phyloP scores from a whole-genome alignment of 2,888 invertebrate species.

The Tetragnatha montana region DNA sequence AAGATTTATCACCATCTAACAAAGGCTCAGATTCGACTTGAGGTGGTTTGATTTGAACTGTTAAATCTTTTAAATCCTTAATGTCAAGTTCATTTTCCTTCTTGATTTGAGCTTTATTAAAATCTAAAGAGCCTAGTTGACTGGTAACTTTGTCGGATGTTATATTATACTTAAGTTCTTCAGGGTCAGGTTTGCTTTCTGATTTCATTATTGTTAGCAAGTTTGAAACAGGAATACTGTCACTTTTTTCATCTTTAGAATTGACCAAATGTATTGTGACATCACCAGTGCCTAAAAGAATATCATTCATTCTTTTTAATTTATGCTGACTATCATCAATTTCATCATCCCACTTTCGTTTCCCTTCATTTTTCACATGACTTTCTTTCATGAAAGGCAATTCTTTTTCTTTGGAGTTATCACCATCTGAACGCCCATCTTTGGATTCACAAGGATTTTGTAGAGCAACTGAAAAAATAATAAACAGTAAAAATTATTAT shows the following conservation, averaged over 20 bases:
- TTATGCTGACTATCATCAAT: constrained; percentile 42
- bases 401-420: constrained; percentile 21
- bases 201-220: constrained; percentile 54
- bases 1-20: background rate
- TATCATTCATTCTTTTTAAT: constrained; percentile 52
- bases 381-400: constrained; percentile 31
- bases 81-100: constrained; percentile 17
- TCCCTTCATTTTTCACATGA: constrained; percentile 43
- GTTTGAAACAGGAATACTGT: constrained; percentile 56
- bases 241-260: constrained; percentile 40
- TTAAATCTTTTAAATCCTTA: constrained; percentile 28
- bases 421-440: constrained; percentile 36
- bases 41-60: constrained; percentile 21
- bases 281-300: constrained; percentile 49
- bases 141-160: constrained; percentile 25
- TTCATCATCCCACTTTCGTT: constrained; percentile 62
- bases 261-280: constrained; percentile 46
- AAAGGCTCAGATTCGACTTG: constrained; percentile 27
- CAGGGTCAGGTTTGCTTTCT: constrained; percentile 39
- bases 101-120: constrained; percentile 53
- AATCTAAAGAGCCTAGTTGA: constrained; percentile 33
- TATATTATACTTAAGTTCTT: constrained; percentile 41
- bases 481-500: background rate
- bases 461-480: constrained; percentile 57
- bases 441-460: constrained; percentile 66